phyloP scores from a whole-genome alignment of 2,113 vertebrate species.

The Pelobates fuscus region DNA sequence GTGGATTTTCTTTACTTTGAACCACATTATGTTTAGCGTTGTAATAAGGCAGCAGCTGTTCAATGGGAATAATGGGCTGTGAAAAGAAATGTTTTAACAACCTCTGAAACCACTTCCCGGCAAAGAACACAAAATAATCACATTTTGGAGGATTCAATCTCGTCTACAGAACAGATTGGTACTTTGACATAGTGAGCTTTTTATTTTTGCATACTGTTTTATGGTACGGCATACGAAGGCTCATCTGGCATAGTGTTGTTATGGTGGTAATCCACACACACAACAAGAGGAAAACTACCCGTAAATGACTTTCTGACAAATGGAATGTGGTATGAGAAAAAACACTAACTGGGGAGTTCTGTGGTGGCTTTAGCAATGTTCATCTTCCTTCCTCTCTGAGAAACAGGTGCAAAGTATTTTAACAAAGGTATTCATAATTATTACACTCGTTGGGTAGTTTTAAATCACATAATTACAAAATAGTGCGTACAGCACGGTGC shows the following conservation, averaged over 20 bases:
- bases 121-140: constrained; percentile 49
- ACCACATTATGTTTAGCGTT: constrained; percentile 41
- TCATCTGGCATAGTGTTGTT: constrained; percentile 43
- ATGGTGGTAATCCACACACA: constrained; percentile 36
- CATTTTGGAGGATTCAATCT: constrained; percentile 48
- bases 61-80: constrained; percentile 50
- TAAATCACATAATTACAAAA: neutral
- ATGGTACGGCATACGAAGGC: constrained; percentile 41
- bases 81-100: constrained; percentile 51
- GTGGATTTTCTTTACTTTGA: constrained; percentile 43
- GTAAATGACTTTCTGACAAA: constrained; percentile 43
- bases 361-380: neutral
- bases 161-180: constrained; percentile 46
- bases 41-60: constrained; percentile 52
- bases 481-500: neutral
- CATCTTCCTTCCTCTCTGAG: neutral
- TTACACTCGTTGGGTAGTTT: constrained; percentile 4
- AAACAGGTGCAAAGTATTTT: constrained; percentile 17
- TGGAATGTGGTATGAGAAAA: constrained; percentile 12
- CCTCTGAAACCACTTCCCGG: constrained; percentile 46
- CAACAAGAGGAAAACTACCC: constrained; percentile 15
- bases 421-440: neutral
- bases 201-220: constrained; percentile 51
- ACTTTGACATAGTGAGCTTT: constrained; percentile 49
- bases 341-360: neutral